Percentiles rank a stretch among this genome's conserved stretches.
phyloP scores from a whole-genome alignment of 2,113 vertebrate genomes.

The Marmota monax region DNA sequence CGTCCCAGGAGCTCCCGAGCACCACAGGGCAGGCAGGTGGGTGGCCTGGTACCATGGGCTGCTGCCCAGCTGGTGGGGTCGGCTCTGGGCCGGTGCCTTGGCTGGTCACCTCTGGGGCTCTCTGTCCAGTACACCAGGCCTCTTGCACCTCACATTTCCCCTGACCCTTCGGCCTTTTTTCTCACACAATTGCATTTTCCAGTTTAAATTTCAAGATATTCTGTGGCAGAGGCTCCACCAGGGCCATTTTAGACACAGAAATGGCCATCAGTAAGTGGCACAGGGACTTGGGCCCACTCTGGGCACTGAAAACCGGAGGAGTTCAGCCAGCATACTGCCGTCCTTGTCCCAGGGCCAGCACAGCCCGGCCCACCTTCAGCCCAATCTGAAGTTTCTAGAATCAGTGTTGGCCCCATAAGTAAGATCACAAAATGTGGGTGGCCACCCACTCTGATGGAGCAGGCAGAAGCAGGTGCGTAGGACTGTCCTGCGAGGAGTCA shows the following conservation, averaged over 20 bases:
- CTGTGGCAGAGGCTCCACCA: accelerated
- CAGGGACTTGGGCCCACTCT: accelerated
- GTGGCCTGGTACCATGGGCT: no score
- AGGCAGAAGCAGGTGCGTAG: accelerated
- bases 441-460: no score
- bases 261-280: accelerated
- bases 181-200: neutral
- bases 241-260: accelerated
- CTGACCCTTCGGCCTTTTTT: accelerated
- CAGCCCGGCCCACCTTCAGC: neutral
- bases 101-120: neutral
- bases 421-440: accelerated
- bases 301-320: neutral
- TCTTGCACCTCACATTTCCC: neutral
- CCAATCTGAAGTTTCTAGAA: neutral
- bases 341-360: neutral
- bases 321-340: accelerated
- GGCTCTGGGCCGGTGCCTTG: accelerated
- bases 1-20: neutral
- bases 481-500: accelerated
- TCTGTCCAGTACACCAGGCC: accelerated
- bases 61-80: neutral
- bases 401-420: neutral
- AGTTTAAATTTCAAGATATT: neutral
- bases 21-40: neutral